Evolutionary conservation across 2,888 invertebrate genomes (phyloP), one percentile per base, ranked within the genome.

Genomic region (Blera fallax): DNA sequence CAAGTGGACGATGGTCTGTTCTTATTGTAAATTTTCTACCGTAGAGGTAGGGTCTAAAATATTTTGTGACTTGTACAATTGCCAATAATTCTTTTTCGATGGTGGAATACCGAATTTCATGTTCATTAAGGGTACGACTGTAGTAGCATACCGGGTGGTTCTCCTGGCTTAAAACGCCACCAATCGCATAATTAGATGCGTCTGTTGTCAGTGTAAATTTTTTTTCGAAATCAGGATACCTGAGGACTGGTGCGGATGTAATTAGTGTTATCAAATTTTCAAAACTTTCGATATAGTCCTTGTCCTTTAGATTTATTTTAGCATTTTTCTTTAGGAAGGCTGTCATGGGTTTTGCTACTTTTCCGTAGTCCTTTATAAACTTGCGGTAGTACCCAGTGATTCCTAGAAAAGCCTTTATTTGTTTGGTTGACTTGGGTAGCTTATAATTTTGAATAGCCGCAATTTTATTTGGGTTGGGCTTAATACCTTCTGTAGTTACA

Each of bases 51-150:
- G 4, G 24, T 4, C 24, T 24, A 4, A 24, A 24, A 4, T 24
- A 24, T 4, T 24, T 24, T 3, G 24, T 24, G 24, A 4, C 24
- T 4, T 4, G 4, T 21, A 73, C 64, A 5, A 65, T 64, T 7
- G 72, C 65, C 7, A 72, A 27, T 11, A 72, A 18, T 40, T 73
- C 50, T 32, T 62, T 73, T 52, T 73, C 73, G 10, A 73, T 62
- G 2, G 60, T 27, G 3, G 50, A 37, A 11, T 60, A 60, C 8
- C 21, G 43, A 7, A 37, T 62, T n/a, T 78, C 78, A 14, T 78
- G 79, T 8, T 54, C 48, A n/a, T 65, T 79, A 0, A 72, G 48
- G 4, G 64, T 64, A 21, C 64, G 54, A 34, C 65, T 79, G 5
- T 56, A 45, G 29, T 40, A 65, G 27, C 67, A 80, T 2, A 52